phyloP scores from a whole-genome alignment of 1,140 invertebrate genomes.

The Caenorhabditis brenneri region DNA sequence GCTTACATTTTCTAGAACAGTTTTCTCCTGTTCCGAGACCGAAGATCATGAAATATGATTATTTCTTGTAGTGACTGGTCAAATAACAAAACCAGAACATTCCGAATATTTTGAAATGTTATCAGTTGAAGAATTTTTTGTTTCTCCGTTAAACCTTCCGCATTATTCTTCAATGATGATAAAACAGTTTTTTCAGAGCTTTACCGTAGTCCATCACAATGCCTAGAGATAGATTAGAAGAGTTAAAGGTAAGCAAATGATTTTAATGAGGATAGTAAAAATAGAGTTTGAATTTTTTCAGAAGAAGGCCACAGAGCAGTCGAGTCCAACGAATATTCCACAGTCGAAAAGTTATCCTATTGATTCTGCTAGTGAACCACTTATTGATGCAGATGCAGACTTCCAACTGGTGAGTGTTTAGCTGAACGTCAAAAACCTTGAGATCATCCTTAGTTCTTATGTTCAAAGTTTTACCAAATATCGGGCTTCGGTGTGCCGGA shows the following conservation, averaged over 20 bases:
- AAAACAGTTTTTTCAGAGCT: background rate
- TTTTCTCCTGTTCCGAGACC: background rate
- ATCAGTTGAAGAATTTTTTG: background rate
- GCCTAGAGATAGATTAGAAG: conserved; percentile 19
- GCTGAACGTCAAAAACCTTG: too few species aligned
- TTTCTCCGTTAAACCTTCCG: background rate
- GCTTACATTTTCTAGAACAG: background rate
- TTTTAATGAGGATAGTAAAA: too few species aligned
- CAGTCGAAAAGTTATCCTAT: too few species aligned
- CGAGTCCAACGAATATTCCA: background rate
- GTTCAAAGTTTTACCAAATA: too few species aligned
- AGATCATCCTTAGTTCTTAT: too few species aligned
- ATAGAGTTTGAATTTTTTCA: background rate
- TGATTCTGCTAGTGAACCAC: background rate
- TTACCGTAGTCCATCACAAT: background rate
- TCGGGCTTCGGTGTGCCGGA: too few species aligned
- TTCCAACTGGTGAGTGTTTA: background rate
- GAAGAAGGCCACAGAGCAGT: background rate
- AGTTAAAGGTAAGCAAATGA: background rate
- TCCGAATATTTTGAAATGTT: background rate
- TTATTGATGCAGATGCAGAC: background rate
- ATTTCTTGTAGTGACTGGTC: too few species aligned
- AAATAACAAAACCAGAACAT: too few species aligned
- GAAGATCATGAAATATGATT: background rate
- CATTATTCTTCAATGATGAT: background rate